Evolutionary conservation across 2,888 invertebrate species (phyloP), one percentile per base, ranked within the genome.

Genomic region (Calameuta filiformis): DNA sequence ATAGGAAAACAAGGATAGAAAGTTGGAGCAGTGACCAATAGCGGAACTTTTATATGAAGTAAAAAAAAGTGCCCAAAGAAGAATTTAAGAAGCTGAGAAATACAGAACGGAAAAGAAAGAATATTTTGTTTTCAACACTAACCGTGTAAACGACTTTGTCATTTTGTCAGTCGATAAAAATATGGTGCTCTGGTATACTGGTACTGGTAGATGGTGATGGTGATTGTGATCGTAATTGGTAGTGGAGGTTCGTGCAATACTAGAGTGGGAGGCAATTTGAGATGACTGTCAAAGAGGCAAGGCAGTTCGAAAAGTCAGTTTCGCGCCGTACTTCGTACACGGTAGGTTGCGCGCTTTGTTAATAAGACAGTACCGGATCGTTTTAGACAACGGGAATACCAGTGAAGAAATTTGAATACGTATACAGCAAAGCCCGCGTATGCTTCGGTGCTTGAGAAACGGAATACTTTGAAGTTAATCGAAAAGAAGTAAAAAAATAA

Each of bases 251-350:
- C 56, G 2, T 23, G 56, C 56, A 56, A 56, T 56, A 23, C 9
- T 56, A 56, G 79, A 81, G 85, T 82, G 86, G 56, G 89, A 87
- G 84, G 84, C 82, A 84, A 87, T 88, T 89, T 86, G 83, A 87
- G 83, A 84, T 85, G 88, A 84, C 84, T 85, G 86, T 81, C 83
- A 85, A 86, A 86, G 85, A 85, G 81, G 83, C 83, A 83, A 77
- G 81, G 23, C 81, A 84, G 81, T 84, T 85, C 79, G 81, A 86
- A 87, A 87, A 88, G 85, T 85, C 86, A 87, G 88, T 88, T 87
- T 84, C 83, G 82, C 85, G 84, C 84, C 81, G 83, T 77, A 82
- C 83, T 82, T 84, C 83, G 82, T 80, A 77, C 85, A 80, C 81
- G 76, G 82, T 84, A 84, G 84, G 82, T 56, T 56, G 9, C 23